Evolutionary conservation across 2,113 vertebrate genomes (phyloP).

Genomic region (Zootoca vivipara): DNA sequence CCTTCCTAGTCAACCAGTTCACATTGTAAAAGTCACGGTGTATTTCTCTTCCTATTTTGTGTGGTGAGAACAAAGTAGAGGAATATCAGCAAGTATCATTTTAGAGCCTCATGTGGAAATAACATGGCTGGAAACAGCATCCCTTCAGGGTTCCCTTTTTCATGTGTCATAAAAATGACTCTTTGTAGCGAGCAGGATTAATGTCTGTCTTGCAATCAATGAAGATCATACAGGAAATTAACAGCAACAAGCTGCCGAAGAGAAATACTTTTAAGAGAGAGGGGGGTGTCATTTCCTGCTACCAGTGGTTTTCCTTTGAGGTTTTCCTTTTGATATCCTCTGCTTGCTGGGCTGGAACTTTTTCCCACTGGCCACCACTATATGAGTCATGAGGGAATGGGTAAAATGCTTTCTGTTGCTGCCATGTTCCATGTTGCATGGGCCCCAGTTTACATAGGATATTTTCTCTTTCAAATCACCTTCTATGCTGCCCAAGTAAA

Average conservation of each 20-base stretch:
- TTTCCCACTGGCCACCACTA: background rate
- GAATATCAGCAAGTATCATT: background rate
- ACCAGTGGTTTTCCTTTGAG: background rate
- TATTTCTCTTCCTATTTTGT: background rate
- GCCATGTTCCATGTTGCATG: background rate
- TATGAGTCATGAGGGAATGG: background rate
- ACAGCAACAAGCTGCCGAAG: constrained; percentile 1
- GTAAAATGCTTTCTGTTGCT: background rate
- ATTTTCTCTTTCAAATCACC: too few relatives aligned
- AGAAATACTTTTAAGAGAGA: background rate
- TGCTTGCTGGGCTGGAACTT: too few relatives aligned
- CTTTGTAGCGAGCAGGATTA: constrained; percentile 25
- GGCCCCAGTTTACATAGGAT: too few relatives aligned
- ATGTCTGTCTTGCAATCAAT: constrained; percentile 15
- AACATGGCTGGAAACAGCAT: background rate
- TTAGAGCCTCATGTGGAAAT: constrained; percentile 3
- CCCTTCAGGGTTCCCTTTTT: background rate
- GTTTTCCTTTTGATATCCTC: background rate
- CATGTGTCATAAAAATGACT: constrained; percentile 24
- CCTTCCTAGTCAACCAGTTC: background rate
- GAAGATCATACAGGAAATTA: constrained; percentile 21
- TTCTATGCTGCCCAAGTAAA: too few relatives aligned
- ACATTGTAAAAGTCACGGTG: background rate
- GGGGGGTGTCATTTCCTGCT: background rate
- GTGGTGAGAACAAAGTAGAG: background rate